Conservation (phyloP, 2,797 vertebrate genomes). For the Sphaeramia orbicularis region DNA sequence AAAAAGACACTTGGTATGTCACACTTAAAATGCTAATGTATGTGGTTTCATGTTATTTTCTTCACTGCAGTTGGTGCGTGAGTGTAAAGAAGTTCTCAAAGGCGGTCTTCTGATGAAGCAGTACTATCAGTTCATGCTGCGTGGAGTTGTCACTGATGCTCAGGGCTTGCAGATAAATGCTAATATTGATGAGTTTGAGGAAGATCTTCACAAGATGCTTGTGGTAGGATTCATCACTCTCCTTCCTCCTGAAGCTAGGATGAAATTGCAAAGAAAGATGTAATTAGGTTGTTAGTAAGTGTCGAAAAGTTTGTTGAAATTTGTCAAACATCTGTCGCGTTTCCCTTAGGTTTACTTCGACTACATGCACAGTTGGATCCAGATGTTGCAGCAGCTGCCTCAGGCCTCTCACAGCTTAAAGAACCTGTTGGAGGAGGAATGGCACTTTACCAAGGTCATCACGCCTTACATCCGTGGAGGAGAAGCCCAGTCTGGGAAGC, state of each 20-base stretch:
- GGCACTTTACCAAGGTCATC: constrained; percentile 99
- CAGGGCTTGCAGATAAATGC: constrained; percentile 89
- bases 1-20: not conserved
- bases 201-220: constrained; percentile 98
- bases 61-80: constrained; percentile 93
- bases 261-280: not conserved
- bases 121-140: constrained; percentile 99
- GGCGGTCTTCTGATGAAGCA: constrained; percentile 99
- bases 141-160: constrained; percentile 87
- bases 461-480: constrained; percentile 98
- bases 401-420: constrained; percentile 99
- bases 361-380: constrained; percentile 99
- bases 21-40: not conserved
- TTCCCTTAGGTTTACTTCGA: constrained; percentile 94
- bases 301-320: no score
- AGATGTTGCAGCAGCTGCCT: constrained; percentile 98
- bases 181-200: constrained; percentile 97
- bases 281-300: no score
- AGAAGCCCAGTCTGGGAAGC: constrained; percentile 97
- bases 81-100: constrained; percentile 98
- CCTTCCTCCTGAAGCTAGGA: not conserved
- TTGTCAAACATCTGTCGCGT: no score
- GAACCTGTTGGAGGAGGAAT: constrained; percentile 98
- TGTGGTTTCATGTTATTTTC: constrained; percentile 38
- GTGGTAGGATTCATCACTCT: constrained; percentile 84